These are phyloP conservation scores for Brenthis daphne DNA, from an alignment of 2,888 invertebrate genomes.

Conservation along the genomic window DNA sequence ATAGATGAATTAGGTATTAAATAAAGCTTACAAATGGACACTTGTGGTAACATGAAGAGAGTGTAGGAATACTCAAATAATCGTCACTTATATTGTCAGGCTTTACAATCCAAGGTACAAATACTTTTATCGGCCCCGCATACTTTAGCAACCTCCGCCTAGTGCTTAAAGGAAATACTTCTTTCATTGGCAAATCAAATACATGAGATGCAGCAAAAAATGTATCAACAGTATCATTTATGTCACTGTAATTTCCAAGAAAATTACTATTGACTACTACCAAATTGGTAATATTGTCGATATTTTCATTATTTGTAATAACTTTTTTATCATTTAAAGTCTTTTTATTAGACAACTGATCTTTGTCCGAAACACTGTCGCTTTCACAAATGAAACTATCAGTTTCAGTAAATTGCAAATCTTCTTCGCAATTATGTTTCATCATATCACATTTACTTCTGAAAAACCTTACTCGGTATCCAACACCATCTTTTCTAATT, in stretches of 20 bases:
- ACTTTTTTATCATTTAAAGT: conserved; percentile 5
- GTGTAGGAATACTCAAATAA: conserved; percentile 52
- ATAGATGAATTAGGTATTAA: background rate
- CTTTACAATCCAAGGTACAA: conserved; percentile 54
- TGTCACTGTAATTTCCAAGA: conserved; percentile 46
- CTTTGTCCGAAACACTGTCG: background rate
- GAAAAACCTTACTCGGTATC: conserved; percentile 59
- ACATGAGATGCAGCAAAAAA: conserved; percentile 69
- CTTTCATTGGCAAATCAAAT: conserved; percentile 57
- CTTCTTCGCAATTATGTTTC: conserved; percentile 55
- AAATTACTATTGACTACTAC: conserved; percentile 56
- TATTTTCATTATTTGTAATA: conserved; percentile 7
- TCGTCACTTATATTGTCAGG: conserved; percentile 58
- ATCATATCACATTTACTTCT: conserved; percentile 55
- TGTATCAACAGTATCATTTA: conserved; percentile 60
- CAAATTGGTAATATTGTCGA: conserved; percentile 41
- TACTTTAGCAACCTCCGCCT: conserved; percentile 52
- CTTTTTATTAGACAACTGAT: background rate
- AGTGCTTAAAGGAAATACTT: conserved; percentile 47
- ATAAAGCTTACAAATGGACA: conserved; percentile 60
- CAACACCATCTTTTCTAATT: conserved; percentile 54
- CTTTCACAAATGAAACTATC: conserved; percentile 55
- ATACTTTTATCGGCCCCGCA: conserved; percentile 59
- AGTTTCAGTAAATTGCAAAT: conserved; percentile 50
- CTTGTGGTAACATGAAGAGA: conserved; percentile 64